phyloP scores from a whole-genome alignment of 2,797 vertebrate species.

The Oryzias dopingdopingensis region DNA sequence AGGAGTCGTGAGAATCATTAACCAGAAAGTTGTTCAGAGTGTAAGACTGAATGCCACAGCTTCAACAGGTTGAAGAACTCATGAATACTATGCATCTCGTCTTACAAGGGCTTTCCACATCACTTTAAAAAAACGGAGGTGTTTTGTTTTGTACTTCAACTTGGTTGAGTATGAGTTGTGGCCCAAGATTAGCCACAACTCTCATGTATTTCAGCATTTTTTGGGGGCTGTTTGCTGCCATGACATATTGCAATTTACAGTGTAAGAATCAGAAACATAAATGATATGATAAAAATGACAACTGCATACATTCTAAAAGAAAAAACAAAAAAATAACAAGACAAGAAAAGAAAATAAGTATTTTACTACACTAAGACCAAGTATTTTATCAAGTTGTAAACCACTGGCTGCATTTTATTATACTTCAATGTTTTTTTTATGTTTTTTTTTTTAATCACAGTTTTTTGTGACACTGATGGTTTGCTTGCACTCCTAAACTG shows the following conservation, averaged over 20 bases:
- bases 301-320: constrained; percentile 44
- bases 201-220: constrained; percentile 61
- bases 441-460: constrained; percentile 9
- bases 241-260: constrained; percentile 66
- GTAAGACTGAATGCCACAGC: too few relatives aligned
- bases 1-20: too few relatives aligned
- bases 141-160: constrained; percentile 7
- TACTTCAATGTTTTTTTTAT: constrained; percentile 38
- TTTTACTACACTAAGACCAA: constrained; percentile 49
- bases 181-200: constrained; percentile 16
- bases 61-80: too few relatives aligned
- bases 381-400: constrained; percentile 69
- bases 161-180: constrained; percentile 2
- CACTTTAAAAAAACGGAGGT: constrained; percentile 3
- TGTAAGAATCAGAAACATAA: constrained; percentile 69
- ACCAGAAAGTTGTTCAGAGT: too few relatives aligned
- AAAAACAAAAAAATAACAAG: constrained; percentile 9
- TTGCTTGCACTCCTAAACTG: constrained; percentile 39
- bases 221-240: constrained; percentile 43
- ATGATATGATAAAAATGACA: constrained; percentile 66
- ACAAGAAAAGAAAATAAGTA: constrained; percentile 49
- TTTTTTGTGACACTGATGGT: constrained; percentile 20
- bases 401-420: constrained; percentile 62
- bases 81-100: too few relatives aligned
- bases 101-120: too few relatives aligned